Evolutionary conservation across 2,797 vertebrate genomes (phyloP).

Genomic region (Acrossocheilus wenchowensis): DNA sequence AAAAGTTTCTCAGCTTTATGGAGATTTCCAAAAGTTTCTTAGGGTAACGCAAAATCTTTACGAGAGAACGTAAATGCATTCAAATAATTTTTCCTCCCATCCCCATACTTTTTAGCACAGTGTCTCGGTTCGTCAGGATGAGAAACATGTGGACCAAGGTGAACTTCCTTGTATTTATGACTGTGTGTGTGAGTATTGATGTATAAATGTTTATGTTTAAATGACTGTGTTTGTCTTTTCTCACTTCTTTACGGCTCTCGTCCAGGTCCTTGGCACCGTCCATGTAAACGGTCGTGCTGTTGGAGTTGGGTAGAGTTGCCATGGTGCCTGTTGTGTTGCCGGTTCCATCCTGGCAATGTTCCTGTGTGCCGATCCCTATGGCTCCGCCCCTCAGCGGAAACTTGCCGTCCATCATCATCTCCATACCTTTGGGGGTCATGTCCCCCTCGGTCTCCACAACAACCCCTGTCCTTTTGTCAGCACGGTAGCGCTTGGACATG

Average conservation of each 20-base stretch:
- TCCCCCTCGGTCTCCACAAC: constrained; percentile 93
- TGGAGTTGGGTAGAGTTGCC: constrained; percentile 70
- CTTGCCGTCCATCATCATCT: constrained; percentile 85
- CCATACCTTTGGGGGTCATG: constrained; percentile 81
- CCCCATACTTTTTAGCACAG: neutral
- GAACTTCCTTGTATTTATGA: neutral
- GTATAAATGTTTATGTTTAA: constrained; percentile 19
- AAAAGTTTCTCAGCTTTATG: neutral
- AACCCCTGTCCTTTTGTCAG: constrained; percentile 90
- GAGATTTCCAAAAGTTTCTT: neutral
- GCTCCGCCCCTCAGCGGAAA: constrained; percentile 68
- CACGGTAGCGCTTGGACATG: constrained; percentile 92
- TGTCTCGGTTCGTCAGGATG: neutral
- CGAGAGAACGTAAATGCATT: neutral
- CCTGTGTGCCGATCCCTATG: constrained; percentile 54
- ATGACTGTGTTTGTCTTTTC: constrained; percentile 48
- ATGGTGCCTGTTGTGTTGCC: constrained; percentile 63
- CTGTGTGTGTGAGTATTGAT: neutral
- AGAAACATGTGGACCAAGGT: neutral
- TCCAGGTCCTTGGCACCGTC: constrained; percentile 85
- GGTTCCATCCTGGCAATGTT: constrained; percentile 62
- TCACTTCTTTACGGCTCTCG: constrained; percentile 87
- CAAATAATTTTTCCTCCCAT: neutral
- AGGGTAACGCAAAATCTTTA: neutral
- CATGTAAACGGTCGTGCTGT: constrained; percentile 69